phyloP scores from a whole-genome alignment of 92 coral and sea anemone genomes.

The Meandrina meandrites region DNA sequence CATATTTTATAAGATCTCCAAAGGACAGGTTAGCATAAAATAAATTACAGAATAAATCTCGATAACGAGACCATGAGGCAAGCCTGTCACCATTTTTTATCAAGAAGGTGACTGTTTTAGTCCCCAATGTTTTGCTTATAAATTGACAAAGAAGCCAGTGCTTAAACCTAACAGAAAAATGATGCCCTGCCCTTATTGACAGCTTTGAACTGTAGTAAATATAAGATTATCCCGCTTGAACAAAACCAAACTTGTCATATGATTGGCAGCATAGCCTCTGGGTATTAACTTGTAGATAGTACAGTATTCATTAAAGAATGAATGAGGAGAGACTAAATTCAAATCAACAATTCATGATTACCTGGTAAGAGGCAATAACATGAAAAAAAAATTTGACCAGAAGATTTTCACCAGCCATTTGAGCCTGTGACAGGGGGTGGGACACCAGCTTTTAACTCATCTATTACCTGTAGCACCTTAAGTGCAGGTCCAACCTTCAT shows the following conservation, averaged over 20 bases:
- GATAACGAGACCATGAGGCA: no score
- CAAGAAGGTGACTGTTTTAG: not conserved
- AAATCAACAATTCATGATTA: not conserved
- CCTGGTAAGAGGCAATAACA: not conserved
- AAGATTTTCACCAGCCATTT: constrained; percentile 12
- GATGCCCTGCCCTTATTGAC: not conserved
- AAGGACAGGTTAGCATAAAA: no score
- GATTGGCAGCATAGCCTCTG: not conserved
- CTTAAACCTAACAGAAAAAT: not conserved
- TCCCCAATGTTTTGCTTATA: not conserved
- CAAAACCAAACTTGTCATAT: not conserved
- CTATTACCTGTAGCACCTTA: constrained; percentile 56
- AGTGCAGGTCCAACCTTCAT: constrained; percentile 83
- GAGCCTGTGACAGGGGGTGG: not conserved
- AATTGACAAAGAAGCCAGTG: not conserved
- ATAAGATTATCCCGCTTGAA: not conserved
- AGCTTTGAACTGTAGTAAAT: not conserved
- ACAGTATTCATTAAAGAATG: no score
- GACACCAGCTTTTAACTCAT: constrained; percentile 27
- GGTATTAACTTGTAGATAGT: no score
- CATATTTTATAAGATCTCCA: no score
- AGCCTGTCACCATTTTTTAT: not conserved
- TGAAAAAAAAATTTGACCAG: not conserved
- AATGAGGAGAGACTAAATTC: not conserved
- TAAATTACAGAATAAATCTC: no score